Conservation (phyloP, 1,140 invertebrate genomes). For the Wasmannia auropunctata region DNA sequence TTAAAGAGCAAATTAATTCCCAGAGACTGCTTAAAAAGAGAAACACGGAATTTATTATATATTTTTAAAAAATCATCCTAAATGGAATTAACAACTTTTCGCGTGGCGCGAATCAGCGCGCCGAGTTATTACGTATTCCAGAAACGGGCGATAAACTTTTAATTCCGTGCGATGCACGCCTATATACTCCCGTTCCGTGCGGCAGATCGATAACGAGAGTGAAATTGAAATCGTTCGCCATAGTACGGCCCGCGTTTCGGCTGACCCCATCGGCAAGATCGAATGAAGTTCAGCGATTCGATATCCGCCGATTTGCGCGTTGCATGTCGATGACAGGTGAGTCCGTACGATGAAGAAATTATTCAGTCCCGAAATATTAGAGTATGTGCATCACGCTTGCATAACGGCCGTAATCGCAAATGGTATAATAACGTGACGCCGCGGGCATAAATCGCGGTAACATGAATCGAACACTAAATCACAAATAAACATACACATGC, state of each 20-base stretch:
- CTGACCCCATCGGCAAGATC: slow-evolving; percentile 44
- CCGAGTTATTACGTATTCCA: slow-evolving; percentile 57
- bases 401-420: slow-evolving; percentile 7
- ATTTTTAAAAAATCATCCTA: no score
- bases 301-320: slow-evolving; percentile 44
- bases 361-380: slow-evolving; percentile 19
- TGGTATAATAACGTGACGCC: neutral
- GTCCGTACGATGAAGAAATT: slow-evolving; percentile 40
- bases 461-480: slow-evolving; percentile 2
- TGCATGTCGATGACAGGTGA: slow-evolving; percentile 50
- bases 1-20: neutral
- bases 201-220: slow-evolving; percentile 69
- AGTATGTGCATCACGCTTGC: neutral
- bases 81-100: slow-evolving; percentile 9
- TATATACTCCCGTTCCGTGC: slow-evolving; percentile 57
- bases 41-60: neutral
- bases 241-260: slow-evolving; percentile 30
- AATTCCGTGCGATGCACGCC: slow-evolving; percentile 64
- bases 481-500: neutral
- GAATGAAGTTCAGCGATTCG: slow-evolving; percentile 50
- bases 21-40: neutral
- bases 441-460: neutral
- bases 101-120: neutral
- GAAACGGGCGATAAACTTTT: slow-evolving; percentile 66
- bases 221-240: slow-evolving; percentile 69